Conservation (phyloP, 1,140 invertebrate species). For the Neoseiulus cucumeris region DNA sequence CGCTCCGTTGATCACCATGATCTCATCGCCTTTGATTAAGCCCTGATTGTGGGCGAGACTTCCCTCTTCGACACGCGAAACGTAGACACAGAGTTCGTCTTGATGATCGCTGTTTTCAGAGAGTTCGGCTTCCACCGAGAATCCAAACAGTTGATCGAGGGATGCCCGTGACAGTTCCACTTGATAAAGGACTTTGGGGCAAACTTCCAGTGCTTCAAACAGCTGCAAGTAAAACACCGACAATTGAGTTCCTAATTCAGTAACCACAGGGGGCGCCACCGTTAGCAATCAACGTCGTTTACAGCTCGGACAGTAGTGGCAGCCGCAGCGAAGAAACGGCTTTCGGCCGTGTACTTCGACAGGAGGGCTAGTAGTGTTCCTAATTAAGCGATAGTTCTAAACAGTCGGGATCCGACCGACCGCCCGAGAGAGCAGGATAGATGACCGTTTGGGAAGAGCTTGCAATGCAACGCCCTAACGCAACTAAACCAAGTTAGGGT, state of each 20-base stretch:
- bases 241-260: not conserved
- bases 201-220: conserved; percentile 85
- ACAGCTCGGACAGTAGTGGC: too few species aligned
- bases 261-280: not conserved
- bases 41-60: conserved; percentile 86
- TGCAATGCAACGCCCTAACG: too few species aligned
- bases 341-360: too few species aligned
- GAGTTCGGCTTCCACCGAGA: conserved; percentile 86
- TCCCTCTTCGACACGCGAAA: conserved; percentile 78
- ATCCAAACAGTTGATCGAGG: conserved; percentile 88
- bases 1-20: conserved; percentile 94
- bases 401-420: too few species aligned
- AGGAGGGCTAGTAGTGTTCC: too few species aligned
- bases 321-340: too few species aligned
- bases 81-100: conserved; percentile 88
- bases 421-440: too few species aligned
- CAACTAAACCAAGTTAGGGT: too few species aligned
- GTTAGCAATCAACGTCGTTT: too few species aligned
- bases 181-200: conserved; percentile 88
- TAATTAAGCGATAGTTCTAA: too few species aligned
- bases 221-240: conserved; percentile 41
- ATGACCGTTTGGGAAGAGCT: too few species aligned
- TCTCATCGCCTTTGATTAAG: conserved; percentile 89
- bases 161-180: conserved; percentile 70
- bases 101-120: conserved; percentile 85